These are phyloP conservation scores for Cataglyphis cursor DNA, from an alignment of 2,888 invertebrate genomes.

Conservation along the genomic window DNA sequence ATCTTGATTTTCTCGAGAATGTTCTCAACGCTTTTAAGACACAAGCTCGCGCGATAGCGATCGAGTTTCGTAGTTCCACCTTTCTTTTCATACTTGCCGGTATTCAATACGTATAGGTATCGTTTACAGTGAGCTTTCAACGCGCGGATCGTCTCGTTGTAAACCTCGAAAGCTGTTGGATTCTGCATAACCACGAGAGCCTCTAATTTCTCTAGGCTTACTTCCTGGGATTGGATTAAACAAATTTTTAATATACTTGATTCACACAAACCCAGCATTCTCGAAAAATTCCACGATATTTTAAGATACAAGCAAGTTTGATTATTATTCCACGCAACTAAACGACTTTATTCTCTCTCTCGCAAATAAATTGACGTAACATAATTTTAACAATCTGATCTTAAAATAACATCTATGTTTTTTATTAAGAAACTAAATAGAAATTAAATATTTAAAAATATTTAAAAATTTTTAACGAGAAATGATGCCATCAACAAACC, in stretches of 20 bases:
- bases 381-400: background rate
- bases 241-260: background rate
- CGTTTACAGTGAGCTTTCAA: conserved; percentile 82
- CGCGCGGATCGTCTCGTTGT: conserved; percentile 83
- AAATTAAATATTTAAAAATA: background rate
- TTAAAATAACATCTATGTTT: background rate
- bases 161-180: conserved; percentile 78
- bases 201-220: conserved; percentile 84
- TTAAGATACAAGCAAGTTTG: background rate
- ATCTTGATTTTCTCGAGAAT: conserved; percentile 80
- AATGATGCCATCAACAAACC: conserved; percentile 86
- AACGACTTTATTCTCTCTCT: background rate
- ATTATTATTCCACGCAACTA: conserved; percentile 5
- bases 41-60: conserved; percentile 81
- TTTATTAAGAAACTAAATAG: background rate
- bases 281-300: background rate
- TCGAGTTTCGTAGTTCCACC: conserved; percentile 82
- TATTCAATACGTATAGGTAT: conserved; percentile 85
- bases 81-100: conserved; percentile 75
- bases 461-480: background rate
- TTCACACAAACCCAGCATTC: background rate
- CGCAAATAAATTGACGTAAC: background rate
- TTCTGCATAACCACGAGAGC: conserved; percentile 81
- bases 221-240: conserved; percentile 80
- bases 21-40: conserved; percentile 78